Evolutionary conservation across 2,113 vertebrate genomes (phyloP).

Genomic region (Albula goreensis): DNA sequence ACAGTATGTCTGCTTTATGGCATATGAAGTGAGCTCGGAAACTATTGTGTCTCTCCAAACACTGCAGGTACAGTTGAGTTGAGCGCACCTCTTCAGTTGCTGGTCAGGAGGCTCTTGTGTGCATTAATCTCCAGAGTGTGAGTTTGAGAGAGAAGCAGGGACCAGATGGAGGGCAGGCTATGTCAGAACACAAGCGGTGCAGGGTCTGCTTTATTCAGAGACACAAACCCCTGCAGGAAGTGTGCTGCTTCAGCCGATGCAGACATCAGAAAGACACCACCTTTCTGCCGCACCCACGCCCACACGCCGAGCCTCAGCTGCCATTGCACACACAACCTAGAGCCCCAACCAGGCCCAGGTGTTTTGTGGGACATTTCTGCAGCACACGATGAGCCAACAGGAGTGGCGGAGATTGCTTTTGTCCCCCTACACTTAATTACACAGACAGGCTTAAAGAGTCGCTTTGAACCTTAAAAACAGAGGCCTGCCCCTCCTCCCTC

Average conservation of each 20-base stretch:
- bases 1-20: background rate
- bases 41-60: background rate
- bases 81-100: background rate
- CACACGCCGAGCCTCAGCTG: too few relatives aligned
- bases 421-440: background rate
- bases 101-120: background rate
- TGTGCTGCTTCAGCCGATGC: background rate
- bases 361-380: conserved; percentile 6
- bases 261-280: background rate
- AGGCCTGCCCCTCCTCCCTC: conserved; percentile 26
- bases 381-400: background rate
- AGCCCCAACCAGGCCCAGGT: background rate
- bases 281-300: background rate
- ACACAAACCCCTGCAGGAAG: background rate
- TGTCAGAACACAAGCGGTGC: background rate
- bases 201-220: conserved; percentile 9
- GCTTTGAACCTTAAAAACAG: conserved; percentile 52
- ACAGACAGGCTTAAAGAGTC: conserved; percentile 25
- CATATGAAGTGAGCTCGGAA: background rate
- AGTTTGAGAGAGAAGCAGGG: background rate
- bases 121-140: background rate
- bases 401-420: background rate
- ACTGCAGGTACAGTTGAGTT: background rate
- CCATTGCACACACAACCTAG: background rate
- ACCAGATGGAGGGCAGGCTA: background rate